Conservation (phyloP, 2,113 vertebrate genomes). For the Eira barbara region DNA sequence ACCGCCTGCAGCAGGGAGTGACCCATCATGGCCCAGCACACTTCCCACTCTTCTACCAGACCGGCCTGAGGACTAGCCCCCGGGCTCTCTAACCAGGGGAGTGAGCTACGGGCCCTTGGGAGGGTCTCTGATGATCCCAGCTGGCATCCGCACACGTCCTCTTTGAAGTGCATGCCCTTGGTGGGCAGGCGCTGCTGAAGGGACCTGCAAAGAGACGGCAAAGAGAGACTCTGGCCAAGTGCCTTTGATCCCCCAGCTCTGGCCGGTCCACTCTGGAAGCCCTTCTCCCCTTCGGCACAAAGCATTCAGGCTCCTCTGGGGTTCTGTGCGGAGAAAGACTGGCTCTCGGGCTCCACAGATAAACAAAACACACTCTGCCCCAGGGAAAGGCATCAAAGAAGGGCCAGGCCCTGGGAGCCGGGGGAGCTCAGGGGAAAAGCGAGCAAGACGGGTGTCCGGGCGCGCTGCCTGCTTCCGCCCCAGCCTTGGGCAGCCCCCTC, state of each 20-base stretch:
- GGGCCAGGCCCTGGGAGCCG: neutral
- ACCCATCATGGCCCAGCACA: neutral
- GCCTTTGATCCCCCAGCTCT: neutral
- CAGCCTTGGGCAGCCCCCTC: neutral
- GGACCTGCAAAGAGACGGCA: slow-evolving; percentile 22
- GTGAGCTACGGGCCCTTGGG: neutral
- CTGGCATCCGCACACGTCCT: neutral
- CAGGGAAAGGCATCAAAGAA: neutral
- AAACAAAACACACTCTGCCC: neutral
- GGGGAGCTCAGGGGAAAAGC: neutral
- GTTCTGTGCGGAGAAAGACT: neutral
- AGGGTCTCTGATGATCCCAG: slow-evolving; percentile 33
- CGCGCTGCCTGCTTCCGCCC: neutral
- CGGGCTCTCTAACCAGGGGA: neutral
- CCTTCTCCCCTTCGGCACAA: neutral
- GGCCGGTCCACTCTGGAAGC: neutral
- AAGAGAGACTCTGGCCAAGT: neutral
- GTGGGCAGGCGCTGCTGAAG: neutral
- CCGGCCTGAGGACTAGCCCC: neutral
- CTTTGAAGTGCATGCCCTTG: slow-evolving; percentile 18
- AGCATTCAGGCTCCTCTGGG: neutral
- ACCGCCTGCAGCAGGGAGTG: neutral
- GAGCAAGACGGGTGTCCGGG: rapidly evolving
- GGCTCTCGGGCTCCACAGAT: neutral
- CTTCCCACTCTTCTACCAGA: neutral